phyloP scores from a whole-genome alignment of 2,888 invertebrate species.

The Parnassius smintheus region DNA sequence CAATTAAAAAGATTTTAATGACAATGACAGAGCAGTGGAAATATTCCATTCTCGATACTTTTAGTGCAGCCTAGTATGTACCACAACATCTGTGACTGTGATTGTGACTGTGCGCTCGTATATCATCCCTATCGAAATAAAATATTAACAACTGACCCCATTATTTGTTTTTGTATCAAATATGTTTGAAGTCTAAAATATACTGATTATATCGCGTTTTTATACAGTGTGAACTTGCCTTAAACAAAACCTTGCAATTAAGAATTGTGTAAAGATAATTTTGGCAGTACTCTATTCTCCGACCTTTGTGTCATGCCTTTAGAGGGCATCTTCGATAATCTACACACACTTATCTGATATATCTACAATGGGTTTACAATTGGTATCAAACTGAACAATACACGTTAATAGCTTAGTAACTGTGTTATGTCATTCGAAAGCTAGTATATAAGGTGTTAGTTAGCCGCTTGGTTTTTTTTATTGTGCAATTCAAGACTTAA shows the following conservation, averaged over 20 bases:
- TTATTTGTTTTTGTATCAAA: background rate
- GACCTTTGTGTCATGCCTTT: constrained; percentile 20
- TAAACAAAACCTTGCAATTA: constrained; percentile 12
- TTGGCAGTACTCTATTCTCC: constrained; percentile 12
- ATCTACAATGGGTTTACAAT: constrained; percentile 1
- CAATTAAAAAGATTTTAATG: too few species aligned
- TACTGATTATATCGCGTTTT: background rate
- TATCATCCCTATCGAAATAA: too few species aligned
- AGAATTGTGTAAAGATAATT: constrained; percentile 9
- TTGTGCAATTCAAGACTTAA: background rate
- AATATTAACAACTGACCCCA: too few species aligned
- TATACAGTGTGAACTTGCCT: background rate
- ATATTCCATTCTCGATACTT: too few species aligned
- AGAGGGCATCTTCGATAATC: constrained; percentile 24
- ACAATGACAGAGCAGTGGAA: too few species aligned
- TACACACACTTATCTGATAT: constrained; percentile 5
- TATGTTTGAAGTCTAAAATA: background rate
- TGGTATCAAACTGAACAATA: constrained; percentile 13
- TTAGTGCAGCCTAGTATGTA: too few species aligned
- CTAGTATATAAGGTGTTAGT: background rate
- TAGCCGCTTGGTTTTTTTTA: background rate
- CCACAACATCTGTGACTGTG: too few species aligned
- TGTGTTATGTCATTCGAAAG: background rate
- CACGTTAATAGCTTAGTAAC: constrained; percentile 11
- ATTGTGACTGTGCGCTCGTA: too few species aligned